A percentile compares a stretch with the other conserved stretches of the same genome.
Evolutionary conservation across 2,113 vertebrate species (phyloP).

Genomic region (Festucalex cinctus): DNA sequence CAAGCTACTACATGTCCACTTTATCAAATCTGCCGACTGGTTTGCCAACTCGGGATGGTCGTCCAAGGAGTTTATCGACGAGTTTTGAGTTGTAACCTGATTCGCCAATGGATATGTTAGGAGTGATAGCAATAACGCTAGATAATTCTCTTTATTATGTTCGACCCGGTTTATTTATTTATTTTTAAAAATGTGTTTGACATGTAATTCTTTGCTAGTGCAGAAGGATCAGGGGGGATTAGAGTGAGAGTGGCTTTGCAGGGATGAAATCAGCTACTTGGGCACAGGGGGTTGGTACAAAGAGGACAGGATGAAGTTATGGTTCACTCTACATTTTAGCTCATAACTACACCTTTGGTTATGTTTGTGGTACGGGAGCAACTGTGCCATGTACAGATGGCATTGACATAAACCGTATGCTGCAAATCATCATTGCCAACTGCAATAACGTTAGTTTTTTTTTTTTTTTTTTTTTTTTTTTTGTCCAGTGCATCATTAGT

Average conservation of each 20-base stretch:
- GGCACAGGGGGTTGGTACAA: neutral
- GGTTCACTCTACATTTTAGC: constrained; percentile 26
- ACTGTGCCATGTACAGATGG: neutral
- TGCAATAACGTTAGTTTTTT: neutral
- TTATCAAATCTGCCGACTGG: constrained; percentile 54
- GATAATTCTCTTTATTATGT: constrained; percentile 6
- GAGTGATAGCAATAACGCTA: neutral
- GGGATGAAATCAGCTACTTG: constrained; percentile 70
- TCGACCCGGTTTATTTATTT: constrained; percentile 21
- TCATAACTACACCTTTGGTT: neutral
- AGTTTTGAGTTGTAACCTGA: neutral
- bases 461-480: too few species aligned
- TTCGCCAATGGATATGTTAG: neutral
- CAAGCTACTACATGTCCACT: constrained; percentile 60
- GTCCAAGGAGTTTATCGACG: constrained; percentile 7
- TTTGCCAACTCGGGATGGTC: constrained; percentile 32
- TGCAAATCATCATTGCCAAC: too few species aligned
- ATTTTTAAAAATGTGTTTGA: constrained; percentile 31
- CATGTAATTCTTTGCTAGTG: constrained; percentile 60
- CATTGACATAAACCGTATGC: too few species aligned
- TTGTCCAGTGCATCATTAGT: constrained; percentile 24
- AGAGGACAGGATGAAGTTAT: constrained; percentile 21
- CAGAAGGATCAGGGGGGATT: constrained; percentile 64
- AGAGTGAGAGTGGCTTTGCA: constrained; percentile 63
- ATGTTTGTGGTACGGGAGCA: constrained; percentile 6